Conservation (phyloP, 2,797 vertebrate genomes). For the Poeciliopsis turneri region DNA sequence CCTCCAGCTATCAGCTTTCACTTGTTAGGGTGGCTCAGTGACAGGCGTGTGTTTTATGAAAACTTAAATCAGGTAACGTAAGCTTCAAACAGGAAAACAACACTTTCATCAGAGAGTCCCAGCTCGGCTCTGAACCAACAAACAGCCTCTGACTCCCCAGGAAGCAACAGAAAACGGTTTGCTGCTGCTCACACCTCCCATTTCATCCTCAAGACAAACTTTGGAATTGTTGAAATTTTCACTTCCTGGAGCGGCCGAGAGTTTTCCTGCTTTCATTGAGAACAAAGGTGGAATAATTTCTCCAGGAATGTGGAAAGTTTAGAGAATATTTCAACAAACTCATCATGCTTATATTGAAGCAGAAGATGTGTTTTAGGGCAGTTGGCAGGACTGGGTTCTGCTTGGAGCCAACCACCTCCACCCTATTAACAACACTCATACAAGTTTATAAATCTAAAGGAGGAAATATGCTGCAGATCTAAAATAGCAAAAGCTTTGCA, state of each 20-base stretch:
- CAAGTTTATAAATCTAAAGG: not conserved
- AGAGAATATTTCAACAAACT: not conserved
- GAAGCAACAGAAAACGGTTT: not conserved
- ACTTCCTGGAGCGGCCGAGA: not conserved
- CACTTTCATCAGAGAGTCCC: not conserved
- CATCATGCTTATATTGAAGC: not conserved
- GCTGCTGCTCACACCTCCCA: not conserved
- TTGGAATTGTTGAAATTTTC: not conserved
- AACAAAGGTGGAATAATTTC: not conserved
- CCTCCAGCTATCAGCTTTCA: conserved; percentile 5
- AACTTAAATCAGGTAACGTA: not conserved
- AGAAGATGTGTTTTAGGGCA: not conserved
- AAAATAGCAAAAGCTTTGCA: not conserved
- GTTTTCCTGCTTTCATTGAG: not conserved
- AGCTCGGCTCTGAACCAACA: not conserved
- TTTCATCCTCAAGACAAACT: conserved; percentile 1
- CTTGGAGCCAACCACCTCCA: not conserved
- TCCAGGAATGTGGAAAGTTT: not conserved
- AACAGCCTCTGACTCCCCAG: not conserved
- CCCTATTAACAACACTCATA: not conserved
- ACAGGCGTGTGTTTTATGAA: not conserved
- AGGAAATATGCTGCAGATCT: not conserved
- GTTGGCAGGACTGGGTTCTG: not conserved
- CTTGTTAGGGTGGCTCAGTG: not conserved
- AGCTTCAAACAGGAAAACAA: not conserved